phyloP scores from a whole-genome alignment of 2,113 vertebrate genomes.

The Neopipo cinnamomea region DNA sequence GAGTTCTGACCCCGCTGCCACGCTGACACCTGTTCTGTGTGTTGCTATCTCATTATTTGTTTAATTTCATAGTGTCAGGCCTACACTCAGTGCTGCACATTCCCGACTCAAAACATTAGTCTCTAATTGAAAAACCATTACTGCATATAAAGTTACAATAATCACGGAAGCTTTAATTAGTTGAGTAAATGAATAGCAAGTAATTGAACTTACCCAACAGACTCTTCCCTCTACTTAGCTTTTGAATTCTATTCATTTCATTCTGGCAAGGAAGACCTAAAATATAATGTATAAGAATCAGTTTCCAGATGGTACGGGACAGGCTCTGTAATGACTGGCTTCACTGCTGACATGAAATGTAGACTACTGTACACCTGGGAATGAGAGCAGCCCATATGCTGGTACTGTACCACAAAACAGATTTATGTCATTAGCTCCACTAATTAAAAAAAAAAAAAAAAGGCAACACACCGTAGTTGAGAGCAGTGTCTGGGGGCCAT shows the following conservation, averaged over 20 bases:
- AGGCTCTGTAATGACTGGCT: constrained; percentile 69
- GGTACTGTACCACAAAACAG: constrained; percentile 56
- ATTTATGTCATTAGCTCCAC: constrained; percentile 58
- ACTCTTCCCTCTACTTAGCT: constrained; percentile 88
- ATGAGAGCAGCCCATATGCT: constrained; percentile 57
- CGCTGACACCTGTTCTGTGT: background rate
- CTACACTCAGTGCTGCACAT: background rate
- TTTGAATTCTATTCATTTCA: constrained; percentile 94
- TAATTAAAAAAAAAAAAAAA: constrained; percentile 54
- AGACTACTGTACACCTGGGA: constrained; percentile 72
- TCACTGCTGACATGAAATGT: constrained; percentile 55
- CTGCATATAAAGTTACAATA: constrained; percentile 50
- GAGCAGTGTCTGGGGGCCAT: constrained; percentile 23
- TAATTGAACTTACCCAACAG: constrained; percentile 85
- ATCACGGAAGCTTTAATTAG: constrained; percentile 71
- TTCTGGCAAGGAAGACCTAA: constrained; percentile 94
- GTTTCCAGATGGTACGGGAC: constrained; percentile 74
- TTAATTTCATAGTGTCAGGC: constrained; percentile 31
- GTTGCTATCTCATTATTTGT: constrained; percentile 10
- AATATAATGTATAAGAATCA: constrained; percentile 70
- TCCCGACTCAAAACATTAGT: constrained; percentile 23
- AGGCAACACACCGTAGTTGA: background rate
- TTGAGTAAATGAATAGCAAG: constrained; percentile 62
- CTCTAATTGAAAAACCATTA: constrained; percentile 59
- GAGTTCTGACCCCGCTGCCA: background rate